Conservation (phyloP, 2,113 vertebrate species). For the Galemys pyrenaicus region DNA sequence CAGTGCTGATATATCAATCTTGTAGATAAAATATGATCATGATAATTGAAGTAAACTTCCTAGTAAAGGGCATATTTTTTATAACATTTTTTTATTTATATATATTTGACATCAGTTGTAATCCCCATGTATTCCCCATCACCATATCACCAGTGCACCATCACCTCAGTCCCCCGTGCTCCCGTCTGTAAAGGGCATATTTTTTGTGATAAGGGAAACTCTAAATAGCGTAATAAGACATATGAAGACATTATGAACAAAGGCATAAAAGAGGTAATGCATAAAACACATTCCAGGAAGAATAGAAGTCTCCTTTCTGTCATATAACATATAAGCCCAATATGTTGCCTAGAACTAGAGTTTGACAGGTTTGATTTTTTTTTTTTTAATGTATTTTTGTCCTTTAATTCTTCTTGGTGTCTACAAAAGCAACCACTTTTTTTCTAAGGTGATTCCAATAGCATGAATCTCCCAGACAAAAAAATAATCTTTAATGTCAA, state of each 20-base stretch:
- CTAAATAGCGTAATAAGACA: neutral
- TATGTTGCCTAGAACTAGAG: neutral
- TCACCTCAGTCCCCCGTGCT: too few relatives aligned
- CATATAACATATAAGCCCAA: neutral
- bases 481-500: too few relatives aligned
- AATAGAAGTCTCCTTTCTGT: neutral
- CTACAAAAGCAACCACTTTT: too few relatives aligned
- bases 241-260: neutral
- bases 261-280: neutral
- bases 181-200: neutral
- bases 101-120: too few relatives aligned
- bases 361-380: neutral
- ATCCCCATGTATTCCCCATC: too few relatives aligned
- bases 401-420: too few relatives aligned
- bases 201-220: conserved; percentile 5
- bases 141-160: too few relatives aligned
- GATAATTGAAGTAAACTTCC: neutral
- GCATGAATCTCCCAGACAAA: too few relatives aligned
- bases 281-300: conserved; percentile 24
- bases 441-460: too few relatives aligned
- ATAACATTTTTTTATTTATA: too few relatives aligned
- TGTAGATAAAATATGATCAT: neutral
- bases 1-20: neutral
- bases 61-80: neutral
- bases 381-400: too few relatives aligned